Base-by-base conservation (phyloP, 2,888 invertebrate species). In the Hirtodrosophila cameraria region DNA sequence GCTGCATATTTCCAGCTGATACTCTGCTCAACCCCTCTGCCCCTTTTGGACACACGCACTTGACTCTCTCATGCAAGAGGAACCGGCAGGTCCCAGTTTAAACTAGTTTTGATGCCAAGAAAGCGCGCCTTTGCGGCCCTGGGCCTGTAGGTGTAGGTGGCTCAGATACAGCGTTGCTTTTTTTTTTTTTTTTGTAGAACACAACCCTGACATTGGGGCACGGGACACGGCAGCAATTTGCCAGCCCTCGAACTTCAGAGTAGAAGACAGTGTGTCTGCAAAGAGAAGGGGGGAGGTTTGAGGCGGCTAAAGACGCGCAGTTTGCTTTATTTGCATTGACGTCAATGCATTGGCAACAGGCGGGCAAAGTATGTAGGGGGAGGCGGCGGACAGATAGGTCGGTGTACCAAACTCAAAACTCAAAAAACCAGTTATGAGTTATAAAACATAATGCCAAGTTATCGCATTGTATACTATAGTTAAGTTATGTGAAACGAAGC, bases 271-370 rank as follows among this genome's bases (percentile, higher is more conserved):
- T 27, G 31, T 35, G 65, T 65, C 61, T 72, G 50, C 72, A 52
- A 13, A 45, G 36, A 49, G 50, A 38, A 31, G 23, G 23, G 8
- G 13, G 16, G 23, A 11, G 12, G 27, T 25, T 16, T 23, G 9
- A 28, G 57, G 63, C 46, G 53, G 52, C 55, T n/a, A n/a, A 55
- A 52, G 33, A 36, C 36, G 61, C 58, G 49, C 67, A 64, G 71
- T 53, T 66, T 55, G 52, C 42, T 75, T 63, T 72, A 83, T 86
- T 83, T 83, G 83, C 86, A 83, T 83, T 83, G 83, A 83, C 83
- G 83, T 83, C 83, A 83, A 81, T 73, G 59, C 66, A 61, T 54
- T 48, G 52, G 23, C 16, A 38, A 41, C 39, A 16, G n/a, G 27
- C 23, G 5, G 23, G 36, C 45, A 25, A 38, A 15, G 30, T 42